Percentiles rank a stretch among this genome's conserved stretches.
phyloP scores from a whole-genome alignment of 2,797 vertebrate species.

The Sebastes vulpes region DNA sequence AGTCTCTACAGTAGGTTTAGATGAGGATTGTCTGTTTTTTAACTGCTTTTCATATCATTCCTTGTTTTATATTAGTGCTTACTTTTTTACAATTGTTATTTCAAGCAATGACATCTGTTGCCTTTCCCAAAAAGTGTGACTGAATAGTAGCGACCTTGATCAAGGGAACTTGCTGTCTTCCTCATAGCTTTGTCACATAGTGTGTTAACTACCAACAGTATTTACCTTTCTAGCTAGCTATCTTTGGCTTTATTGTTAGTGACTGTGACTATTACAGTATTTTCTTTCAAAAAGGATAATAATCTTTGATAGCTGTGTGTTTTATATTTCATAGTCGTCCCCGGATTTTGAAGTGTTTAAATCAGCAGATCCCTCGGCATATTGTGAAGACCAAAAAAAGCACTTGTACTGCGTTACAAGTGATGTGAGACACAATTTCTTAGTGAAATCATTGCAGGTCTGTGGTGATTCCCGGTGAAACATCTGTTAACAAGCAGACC shows the following conservation, averaged over 20 bases:
- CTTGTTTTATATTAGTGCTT: slow-evolving; percentile 70
- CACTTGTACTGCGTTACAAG: background rate
- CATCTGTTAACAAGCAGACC: slow-evolving; percentile 4
- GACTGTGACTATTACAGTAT: slow-evolving; percentile 59
- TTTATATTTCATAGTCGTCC: slow-evolving; percentile 35
- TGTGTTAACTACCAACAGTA: slow-evolving; percentile 57
- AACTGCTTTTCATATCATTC: slow-evolving; percentile 76
- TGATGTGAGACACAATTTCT: slow-evolving; percentile 2
- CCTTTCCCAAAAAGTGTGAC: slow-evolving; percentile 64
- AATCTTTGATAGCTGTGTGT: slow-evolving; percentile 55
- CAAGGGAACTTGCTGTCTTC: slow-evolving; percentile 66
- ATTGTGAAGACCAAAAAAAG: slow-evolving; percentile 22
- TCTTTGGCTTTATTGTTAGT: slow-evolving; percentile 64
- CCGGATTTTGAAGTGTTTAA: slow-evolving; percentile 45
- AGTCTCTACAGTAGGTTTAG: slow-evolving; percentile 65
- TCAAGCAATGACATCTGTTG: slow-evolving; percentile 60
- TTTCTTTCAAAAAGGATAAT: slow-evolving; percentile 39
- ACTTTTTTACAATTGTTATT: slow-evolving; percentile 63
- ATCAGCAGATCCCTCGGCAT: slow-evolving; percentile 15
- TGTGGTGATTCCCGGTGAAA: background rate
- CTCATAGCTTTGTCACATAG: slow-evolving; percentile 70
- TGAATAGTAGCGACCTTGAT: slow-evolving; percentile 62
- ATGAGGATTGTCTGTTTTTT: slow-evolving; percentile 65
- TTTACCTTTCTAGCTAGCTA: slow-evolving; percentile 66
- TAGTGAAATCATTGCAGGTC: background rate